Conservation (phyloP, 2,113 vertebrate genomes). For the Campylorhamphus procurvoides region DNA sequence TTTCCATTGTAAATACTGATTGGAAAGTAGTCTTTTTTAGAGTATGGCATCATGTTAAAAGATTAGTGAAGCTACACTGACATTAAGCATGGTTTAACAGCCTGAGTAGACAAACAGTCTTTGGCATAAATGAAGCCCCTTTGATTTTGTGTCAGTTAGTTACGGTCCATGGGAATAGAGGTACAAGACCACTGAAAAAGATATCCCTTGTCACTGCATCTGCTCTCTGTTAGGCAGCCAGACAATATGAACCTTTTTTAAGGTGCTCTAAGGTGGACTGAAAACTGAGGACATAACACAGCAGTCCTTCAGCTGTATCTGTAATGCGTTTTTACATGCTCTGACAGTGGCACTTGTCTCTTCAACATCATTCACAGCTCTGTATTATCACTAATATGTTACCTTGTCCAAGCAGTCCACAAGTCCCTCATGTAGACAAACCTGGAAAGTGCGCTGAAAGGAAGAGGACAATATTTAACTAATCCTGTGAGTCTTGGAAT, state of each 20-base stretch:
- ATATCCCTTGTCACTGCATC: background rate
- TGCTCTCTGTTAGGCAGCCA: background rate
- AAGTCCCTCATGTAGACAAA: background rate
- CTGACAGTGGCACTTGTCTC: background rate
- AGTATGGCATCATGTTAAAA: background rate
- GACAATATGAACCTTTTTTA: background rate
- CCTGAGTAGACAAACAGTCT: background rate
- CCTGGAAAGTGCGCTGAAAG: background rate
- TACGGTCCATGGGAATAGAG: background rate
- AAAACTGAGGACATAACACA: background rate
- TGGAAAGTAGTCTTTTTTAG: background rate
- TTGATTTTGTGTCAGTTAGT: constrained; percentile 46
- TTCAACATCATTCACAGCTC: background rate
- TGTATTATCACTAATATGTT: background rate
- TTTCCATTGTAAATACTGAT: background rate
- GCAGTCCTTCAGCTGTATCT: background rate
- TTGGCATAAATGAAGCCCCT: background rate
- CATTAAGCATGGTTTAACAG: constrained; percentile 4
- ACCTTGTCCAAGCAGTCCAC: background rate
- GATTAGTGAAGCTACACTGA: background rate
- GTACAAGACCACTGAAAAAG: background rate
- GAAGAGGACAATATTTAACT: background rate
- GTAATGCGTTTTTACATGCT: background rate
- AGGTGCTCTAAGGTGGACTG: background rate
- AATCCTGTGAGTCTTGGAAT: background rate